Evolutionary conservation across 2,113 vertebrate species (phyloP).

Genomic region (Arizona elegans): DNA sequence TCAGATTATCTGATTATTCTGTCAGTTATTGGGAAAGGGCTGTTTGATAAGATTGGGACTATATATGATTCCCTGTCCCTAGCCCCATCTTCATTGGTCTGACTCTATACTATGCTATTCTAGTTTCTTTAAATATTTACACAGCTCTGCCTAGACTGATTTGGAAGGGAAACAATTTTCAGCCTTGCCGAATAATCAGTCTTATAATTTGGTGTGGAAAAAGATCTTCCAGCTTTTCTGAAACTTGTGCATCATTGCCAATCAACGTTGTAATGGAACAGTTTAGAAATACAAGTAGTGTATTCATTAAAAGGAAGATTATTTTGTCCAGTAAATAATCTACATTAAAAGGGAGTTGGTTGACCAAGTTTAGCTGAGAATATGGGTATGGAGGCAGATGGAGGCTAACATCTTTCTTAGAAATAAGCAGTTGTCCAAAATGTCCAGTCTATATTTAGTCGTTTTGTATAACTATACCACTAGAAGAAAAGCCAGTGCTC

Average conservation of each 20-base stretch:
- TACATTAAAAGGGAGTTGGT: background rate
- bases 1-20: background rate
- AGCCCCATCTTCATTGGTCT: background rate
- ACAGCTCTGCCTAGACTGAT: constrained; percentile 17
- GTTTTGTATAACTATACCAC: background rate
- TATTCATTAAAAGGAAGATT: background rate
- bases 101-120: background rate
- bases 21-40: background rate
- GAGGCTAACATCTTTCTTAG: background rate
- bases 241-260: background rate
- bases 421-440: background rate
- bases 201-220: background rate
- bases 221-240: background rate
- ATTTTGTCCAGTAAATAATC: background rate
- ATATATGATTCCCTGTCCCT: background rate
- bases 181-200: constrained; percentile 23
- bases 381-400: background rate
- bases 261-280: background rate
- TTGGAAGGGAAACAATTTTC: constrained; percentile 11
- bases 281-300: background rate
- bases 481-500: background rate
- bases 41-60: background rate
- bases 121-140: background rate
- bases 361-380: background rate
- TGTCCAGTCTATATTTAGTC: background rate